phyloP scores from a whole-genome alignment of 2,113 vertebrate species.

The Nannospalax galili region DNA sequence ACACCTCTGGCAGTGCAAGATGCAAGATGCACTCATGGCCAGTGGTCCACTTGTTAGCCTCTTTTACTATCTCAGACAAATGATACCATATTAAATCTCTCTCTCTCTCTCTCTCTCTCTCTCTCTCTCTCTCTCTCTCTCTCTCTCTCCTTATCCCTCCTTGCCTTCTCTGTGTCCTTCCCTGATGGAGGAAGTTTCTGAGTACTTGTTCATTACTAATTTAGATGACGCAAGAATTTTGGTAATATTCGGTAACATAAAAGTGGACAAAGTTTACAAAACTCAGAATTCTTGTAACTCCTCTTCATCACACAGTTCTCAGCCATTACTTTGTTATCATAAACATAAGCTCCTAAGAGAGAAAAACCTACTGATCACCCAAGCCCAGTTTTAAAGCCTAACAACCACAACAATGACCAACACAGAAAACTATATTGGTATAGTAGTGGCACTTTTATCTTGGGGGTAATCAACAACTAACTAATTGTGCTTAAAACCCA shows the following conservation, averaged over 20 bases:
- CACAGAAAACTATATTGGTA: too few relatives aligned
- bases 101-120: background rate
- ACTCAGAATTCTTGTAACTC: slow-evolving; percentile 3
- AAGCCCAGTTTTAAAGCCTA: too few relatives aligned
- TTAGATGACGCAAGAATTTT: background rate
- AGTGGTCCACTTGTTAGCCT: background rate
- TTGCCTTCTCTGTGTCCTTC: background rate
- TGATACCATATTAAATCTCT: background rate
- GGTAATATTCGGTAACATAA: background rate
- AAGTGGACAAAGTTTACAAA: background rate
- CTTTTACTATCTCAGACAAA: background rate
- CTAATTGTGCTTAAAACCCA: too few relatives aligned
- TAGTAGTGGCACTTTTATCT: too few relatives aligned
- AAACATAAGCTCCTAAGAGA: too few relatives aligned
- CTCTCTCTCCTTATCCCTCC: background rate
- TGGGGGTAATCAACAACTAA: too few relatives aligned
- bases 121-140: background rate
- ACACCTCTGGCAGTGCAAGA: background rate
- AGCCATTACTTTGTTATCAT: background rate
- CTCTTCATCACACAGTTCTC: background rate
- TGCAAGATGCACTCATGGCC: background rate
- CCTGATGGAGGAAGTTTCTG: background rate
- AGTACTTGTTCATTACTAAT: background rate
- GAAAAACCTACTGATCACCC: too few relatives aligned
- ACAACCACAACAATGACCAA: too few relatives aligned